Conservation (phyloP, 2,888 invertebrate genomes). For the Epsilonema sp. region DNA sequence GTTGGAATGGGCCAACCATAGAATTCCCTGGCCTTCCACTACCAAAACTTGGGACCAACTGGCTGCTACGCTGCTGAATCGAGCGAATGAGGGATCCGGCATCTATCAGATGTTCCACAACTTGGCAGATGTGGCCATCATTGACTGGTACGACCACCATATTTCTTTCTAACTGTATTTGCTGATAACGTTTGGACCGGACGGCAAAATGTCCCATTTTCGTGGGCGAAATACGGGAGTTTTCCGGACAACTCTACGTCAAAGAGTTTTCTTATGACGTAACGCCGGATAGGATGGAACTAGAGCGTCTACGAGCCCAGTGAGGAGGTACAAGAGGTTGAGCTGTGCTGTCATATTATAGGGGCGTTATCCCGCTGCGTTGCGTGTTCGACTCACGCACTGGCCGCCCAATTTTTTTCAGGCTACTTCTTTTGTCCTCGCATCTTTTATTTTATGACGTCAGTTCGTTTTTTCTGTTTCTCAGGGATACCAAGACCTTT, state of each 20-base stretch:
- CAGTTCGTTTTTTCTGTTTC: not conserved
- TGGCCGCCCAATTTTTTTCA: too few relatives aligned
- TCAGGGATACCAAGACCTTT: conserved; percentile 18
- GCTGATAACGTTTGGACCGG: too few relatives aligned
- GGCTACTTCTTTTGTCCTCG: too few relatives aligned
- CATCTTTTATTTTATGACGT: too few relatives aligned
- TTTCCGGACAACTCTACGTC: too few relatives aligned
- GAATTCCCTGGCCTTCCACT: conserved; percentile 30
- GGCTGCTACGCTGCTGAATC: conserved; percentile 25
- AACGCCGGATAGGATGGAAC: not conserved
- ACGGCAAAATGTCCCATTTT: too few relatives aligned
- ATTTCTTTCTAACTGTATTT: conserved; percentile 1
- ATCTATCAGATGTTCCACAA: conserved; percentile 34
- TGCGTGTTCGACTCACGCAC: too few relatives aligned
- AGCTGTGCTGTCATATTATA: too few relatives aligned
- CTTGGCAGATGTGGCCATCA: conserved; percentile 31
- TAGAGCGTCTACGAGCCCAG: too few relatives aligned
- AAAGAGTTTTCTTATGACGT: not conserved
- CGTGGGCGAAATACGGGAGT: too few relatives aligned
- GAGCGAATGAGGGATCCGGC: conserved; percentile 34
- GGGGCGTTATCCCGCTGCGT: too few relatives aligned
- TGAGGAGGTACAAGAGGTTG: too few relatives aligned
- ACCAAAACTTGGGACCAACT: conserved; percentile 21
- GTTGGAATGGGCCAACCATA: conserved; percentile 31
- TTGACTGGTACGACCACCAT: conserved; percentile 30